Percentiles rank a stretch among this genome's conserved stretches.
phyloP scores from a whole-genome alignment of 2,113 vertebrate species.

The Motacilla alba region DNA sequence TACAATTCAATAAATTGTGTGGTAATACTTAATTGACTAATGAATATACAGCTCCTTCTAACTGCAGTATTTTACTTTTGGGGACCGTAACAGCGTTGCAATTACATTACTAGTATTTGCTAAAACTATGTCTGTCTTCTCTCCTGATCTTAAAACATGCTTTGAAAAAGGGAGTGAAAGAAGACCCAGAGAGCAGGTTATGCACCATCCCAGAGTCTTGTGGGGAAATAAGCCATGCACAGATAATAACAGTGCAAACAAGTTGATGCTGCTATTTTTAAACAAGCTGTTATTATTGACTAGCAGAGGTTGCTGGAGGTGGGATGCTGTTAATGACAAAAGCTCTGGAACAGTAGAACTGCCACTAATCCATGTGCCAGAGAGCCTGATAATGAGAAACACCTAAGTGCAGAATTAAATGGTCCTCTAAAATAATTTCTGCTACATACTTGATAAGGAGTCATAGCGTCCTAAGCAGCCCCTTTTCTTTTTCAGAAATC shows the following conservation, averaged over 20 bases:
- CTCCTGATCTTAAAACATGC: conserved; percentile 7
- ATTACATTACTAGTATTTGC: conserved; percentile 39
- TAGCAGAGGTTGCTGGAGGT: conserved; percentile 68
- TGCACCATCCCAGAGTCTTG: background rate
- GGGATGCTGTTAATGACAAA: conserved; percentile 71
- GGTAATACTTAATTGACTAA: conserved; percentile 64
- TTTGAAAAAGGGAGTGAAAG: background rate
- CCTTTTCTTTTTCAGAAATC: background rate
- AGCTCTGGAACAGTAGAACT: conserved; percentile 22
- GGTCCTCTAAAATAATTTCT: background rate
- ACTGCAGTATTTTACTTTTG: conserved; percentile 55
- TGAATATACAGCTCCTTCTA: conserved; percentile 37
- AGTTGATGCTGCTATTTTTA: conserved; percentile 68
- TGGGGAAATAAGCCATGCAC: conserved; percentile 44
- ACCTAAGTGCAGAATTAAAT: conserved; percentile 30
- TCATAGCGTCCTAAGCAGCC: background rate
- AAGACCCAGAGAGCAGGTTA: background rate
- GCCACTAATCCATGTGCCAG: background rate
- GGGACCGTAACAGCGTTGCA: conserved; percentile 34
- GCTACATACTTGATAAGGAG: background rate
- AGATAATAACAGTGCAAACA: conserved; percentile 42
- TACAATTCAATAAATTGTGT: conserved; percentile 55
- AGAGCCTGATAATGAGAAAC: conserved; percentile 56
- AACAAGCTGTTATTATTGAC: conserved; percentile 83
- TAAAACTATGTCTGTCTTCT: conserved; percentile 42